Conservation (phyloP, 2,113 vertebrate species). For the Gymnorhina tibicen region DNA sequence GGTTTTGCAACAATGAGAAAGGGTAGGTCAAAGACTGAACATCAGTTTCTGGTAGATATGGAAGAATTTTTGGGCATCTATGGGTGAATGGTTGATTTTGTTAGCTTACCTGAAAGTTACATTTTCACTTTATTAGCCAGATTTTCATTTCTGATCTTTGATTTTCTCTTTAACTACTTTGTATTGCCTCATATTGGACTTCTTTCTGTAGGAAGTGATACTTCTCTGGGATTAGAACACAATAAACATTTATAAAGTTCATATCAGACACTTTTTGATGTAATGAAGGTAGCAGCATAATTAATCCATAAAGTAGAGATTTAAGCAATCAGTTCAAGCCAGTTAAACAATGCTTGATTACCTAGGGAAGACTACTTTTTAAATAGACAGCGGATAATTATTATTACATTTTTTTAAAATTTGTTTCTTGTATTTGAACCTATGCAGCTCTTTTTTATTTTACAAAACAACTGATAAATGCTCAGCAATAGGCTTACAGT, state of each 20-base stretch:
- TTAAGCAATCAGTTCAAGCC: not conserved
- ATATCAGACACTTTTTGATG: not conserved
- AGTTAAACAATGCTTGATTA: not conserved
- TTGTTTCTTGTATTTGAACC: not conserved
- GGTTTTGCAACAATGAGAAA: not conserved
- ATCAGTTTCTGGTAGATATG: not conserved
- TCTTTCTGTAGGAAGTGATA: not conserved
- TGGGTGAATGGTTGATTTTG: not conserved
- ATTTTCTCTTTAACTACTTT: not conserved
- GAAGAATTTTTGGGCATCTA: not conserved
- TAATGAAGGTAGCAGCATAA: not conserved
- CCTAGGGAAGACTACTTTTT: not conserved
- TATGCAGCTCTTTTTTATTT: not conserved
- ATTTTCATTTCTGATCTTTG: not conserved
- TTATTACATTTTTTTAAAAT: not conserved
- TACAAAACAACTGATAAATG: not conserved
- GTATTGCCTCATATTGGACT: not conserved
- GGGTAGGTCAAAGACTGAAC: not conserved
- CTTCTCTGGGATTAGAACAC: not conserved
- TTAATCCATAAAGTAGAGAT: not conserved
- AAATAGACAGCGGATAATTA: not conserved
- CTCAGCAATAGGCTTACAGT: not conserved
- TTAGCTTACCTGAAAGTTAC: not conserved
- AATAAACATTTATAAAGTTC: not conserved
- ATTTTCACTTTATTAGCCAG: not conserved